Evolutionary conservation across 2,797 vertebrate genomes (phyloP), one percentile per base, ranked within the genome.

Genomic region (Cottoperca gobio): DNA sequence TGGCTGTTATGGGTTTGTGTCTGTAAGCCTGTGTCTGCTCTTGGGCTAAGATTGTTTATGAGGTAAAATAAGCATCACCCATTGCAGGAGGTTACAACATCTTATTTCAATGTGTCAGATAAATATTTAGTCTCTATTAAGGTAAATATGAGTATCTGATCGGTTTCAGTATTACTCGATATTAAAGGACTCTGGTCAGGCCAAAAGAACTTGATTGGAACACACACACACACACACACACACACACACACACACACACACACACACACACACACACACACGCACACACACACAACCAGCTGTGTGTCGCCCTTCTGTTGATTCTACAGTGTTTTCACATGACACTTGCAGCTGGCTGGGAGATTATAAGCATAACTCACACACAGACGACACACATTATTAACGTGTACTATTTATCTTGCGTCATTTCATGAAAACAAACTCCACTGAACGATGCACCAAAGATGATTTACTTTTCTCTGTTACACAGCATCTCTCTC

Each of bases 391-490:
- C 17, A 23, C 49, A 72, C 17, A 35, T 12, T 4, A 14, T 40
- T 55, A 33, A 24, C 17, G 13, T 64, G 39, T 16, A 46, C 5
- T 2, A 19, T 48, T 14, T 49, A 59, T 39, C 55, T 37, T 57
- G 24, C 13, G 28, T 57, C 4, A 42, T 68, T 35, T 73, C 9
- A 33, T 35, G 28, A 70, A 61, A 62, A 58, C n/a, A 43, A 43
- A 48, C 28, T 49, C 45, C 16, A 10, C 21, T 52, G 42, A 65
- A 59, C 31, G 28, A 71, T 50, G 24, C 46, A 28, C 6, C 17
- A 23, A 70, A 31, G 26, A 58, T 42, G 28, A 50, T 68, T 46
- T 33, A 24, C 21, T 65, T 21, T 45, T 63, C 37, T 70, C 46
- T 48, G 31, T 40, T 52, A 43, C 16, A 16, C 28, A 40, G 5